Conservation (phyloP, 2,113 vertebrate species). For the Cephalopterus ornatus region DNA sequence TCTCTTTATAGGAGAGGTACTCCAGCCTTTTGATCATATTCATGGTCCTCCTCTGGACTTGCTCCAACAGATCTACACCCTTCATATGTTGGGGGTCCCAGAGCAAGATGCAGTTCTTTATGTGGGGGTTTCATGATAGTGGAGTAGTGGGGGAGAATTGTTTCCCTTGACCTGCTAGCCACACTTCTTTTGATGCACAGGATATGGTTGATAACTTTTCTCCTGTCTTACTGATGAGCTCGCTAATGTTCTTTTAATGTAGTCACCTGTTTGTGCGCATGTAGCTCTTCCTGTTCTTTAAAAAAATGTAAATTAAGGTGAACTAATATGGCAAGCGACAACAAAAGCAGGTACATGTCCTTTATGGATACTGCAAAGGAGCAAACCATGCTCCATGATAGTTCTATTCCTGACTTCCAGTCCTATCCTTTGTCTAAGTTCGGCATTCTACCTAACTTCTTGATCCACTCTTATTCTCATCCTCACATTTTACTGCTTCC, state of each 20-base stretch:
- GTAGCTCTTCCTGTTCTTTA: not conserved
- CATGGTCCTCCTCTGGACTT: not conserved
- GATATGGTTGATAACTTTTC: not conserved
- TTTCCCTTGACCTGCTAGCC: not conserved
- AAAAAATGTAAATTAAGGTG: not conserved
- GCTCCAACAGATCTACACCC: not conserved
- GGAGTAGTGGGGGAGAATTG: not conserved
- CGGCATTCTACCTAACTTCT: not conserved
- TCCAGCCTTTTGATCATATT: not conserved
- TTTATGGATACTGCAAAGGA: not conserved
- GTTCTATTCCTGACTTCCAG: not conserved
- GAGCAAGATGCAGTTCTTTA: not conserved
- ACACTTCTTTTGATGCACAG: not conserved
- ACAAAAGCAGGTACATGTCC: not conserved
- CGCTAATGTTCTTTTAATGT: not conserved
- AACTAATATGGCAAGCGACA: not conserved
- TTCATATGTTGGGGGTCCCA: not conserved
- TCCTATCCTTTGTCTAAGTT: not conserved
- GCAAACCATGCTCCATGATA: not conserved
- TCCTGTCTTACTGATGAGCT: not conserved
- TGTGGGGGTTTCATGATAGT: not conserved
- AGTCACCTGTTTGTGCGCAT: not conserved
- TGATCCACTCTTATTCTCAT: not conserved
- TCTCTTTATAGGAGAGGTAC: not conserved
- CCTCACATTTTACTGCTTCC: not conserved